Conservation (phyloP, 2,797 vertebrate species). For the Artibeus jamaicensis region DNA sequence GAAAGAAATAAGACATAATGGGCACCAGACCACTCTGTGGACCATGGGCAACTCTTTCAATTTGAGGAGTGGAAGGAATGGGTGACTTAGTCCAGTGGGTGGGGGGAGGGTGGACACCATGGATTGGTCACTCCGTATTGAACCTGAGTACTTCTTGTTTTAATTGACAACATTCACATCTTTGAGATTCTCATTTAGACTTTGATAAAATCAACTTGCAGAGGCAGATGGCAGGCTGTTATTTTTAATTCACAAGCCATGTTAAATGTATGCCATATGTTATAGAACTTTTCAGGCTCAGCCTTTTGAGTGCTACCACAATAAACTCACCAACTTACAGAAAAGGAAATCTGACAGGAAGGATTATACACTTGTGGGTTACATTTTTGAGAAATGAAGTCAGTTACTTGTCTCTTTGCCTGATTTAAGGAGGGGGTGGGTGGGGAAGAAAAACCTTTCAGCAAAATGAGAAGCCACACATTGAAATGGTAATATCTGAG, state of each 20-base stretch:
- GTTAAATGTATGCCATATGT: constrained; percentile 90
- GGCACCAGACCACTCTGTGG: constrained; percentile 44
- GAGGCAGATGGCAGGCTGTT: constrained; percentile 88
- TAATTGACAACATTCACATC: constrained; percentile 88
- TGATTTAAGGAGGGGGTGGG: constrained; percentile 69
- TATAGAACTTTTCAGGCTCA: constrained; percentile 85
- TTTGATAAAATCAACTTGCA: constrained; percentile 86
- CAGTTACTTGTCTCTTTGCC: constrained; percentile 78
- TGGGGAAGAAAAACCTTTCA: constrained; percentile 63
- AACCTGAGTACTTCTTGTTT: constrained; percentile 85
- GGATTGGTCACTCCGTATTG: constrained; percentile 80
- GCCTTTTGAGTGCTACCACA: constrained; percentile 86
- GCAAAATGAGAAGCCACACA: constrained; percentile 59
- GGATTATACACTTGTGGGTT: constrained; percentile 78
- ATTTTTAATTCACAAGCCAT: constrained; percentile 90
- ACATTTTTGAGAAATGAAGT: constrained; percentile 80
- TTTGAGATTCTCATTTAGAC: constrained; percentile 85
- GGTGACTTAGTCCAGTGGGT: constrained; percentile 66
- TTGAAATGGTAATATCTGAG: constrained; percentile 65
- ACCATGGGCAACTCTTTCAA: constrained; percentile 29
- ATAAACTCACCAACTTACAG: constrained; percentile 85
- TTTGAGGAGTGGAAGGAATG: not conserved
- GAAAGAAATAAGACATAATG: not conserved
- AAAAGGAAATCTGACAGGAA: constrained; percentile 83
- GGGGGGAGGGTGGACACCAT: not conserved